Evolutionary conservation across 2,888 invertebrate species (phyloP), one percentile per base, ranked within the genome.

Genomic region (Aporophyla lueneburgensis): DNA sequence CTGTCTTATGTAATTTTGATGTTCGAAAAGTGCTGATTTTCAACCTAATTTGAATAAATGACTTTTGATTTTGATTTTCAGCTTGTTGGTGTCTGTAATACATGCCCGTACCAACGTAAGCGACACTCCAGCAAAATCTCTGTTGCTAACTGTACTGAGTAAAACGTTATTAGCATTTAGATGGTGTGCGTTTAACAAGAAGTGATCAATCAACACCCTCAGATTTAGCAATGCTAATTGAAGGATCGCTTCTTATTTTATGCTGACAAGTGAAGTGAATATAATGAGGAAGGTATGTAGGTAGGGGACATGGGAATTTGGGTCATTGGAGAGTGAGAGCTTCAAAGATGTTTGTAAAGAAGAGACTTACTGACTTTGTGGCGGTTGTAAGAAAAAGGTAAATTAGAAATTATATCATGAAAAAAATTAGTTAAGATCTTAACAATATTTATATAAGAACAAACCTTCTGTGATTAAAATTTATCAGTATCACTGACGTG

Each of bases 161-260:
- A 92, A 93, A 94, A 78, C 74, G 70, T 69, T 66, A 80, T 95
- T 95, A 93, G 92, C 95, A 95, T 95, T 93, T 94, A 94, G 92
- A 95, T 94, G 94, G 94, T 92, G 91, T 91, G 90, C 92, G 92
- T 84, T 74, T 56, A 54, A 88, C 87, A 84, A 85, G 87, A 84
- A 84, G 89, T 90, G 92, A 94, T 94, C 94, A 94, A 95, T 95
- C 94, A 94, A 53, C 54, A 66, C 72, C 73, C 74, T 73, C 53
- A 73, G 65, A 71, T 80, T 83, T 76, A 61, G 84, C 75, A 61
- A 76, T 84, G 67, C 80, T 83, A 80, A 83, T 83, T 71, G 76
- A 71, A 76, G 73, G 67, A 58, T 59, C 73, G n/a, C 40, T 73
- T 84, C 54, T 68, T 82, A 53, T 75, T 83, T 78, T 63, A 54